These are phyloP conservation scores for Passer montanus DNA, from an alignment of 2,113 vertebrate genomes.

Conservation along the genomic window DNA sequence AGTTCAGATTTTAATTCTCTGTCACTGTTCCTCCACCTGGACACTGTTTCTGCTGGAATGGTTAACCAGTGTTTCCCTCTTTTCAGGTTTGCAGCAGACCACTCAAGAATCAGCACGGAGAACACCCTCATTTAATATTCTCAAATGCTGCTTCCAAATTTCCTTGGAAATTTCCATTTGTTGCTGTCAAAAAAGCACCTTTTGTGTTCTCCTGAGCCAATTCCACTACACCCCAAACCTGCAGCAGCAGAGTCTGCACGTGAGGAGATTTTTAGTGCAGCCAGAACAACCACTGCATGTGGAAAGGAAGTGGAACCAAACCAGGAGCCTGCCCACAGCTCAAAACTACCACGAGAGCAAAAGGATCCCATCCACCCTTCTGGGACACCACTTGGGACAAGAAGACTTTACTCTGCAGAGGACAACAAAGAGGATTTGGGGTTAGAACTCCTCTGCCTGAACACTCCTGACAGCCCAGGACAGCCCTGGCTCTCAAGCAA, in stretches of 20 bases:
- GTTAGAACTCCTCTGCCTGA: background rate
- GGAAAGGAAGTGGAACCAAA: background rate
- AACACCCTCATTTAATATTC: background rate
- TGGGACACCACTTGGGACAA: background rate
- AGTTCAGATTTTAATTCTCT: background rate
- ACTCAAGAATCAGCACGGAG: background rate
- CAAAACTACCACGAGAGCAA: background rate
- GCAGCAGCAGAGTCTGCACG: background rate
- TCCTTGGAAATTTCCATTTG: background rate
- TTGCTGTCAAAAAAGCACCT: background rate
- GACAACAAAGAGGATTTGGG: background rate
- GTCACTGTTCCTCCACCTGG: background rate
- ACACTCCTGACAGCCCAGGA: accelerated
- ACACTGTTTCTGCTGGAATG: background rate
- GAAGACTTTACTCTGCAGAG: background rate
- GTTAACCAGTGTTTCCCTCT: background rate
- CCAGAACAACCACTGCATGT: background rate
- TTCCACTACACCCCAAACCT: background rate
- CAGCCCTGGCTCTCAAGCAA: background rate
- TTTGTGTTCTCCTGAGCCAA: background rate
- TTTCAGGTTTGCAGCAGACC: background rate
- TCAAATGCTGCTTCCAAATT: background rate
- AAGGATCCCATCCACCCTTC: background rate
- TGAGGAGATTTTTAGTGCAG: background rate
- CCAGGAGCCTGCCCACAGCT: background rate